Percentiles rank a stretch among this genome's conserved stretches.
Evolutionary conservation across 2,888 invertebrate species (phyloP).

Genomic region (Pandemis heparana): DNA sequence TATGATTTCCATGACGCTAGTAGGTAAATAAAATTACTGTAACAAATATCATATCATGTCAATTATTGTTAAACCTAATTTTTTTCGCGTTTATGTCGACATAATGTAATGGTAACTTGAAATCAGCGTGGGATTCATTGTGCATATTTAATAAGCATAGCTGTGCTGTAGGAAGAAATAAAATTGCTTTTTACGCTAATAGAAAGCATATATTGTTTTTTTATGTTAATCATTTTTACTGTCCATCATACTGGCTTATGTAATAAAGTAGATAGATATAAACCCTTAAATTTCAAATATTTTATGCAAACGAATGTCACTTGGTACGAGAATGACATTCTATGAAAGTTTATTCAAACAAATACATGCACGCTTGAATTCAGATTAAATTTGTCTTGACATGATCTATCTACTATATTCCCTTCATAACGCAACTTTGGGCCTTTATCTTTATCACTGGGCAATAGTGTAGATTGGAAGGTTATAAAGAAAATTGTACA

Average conservation of each 20-base stretch:
- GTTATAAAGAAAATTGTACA: neutral
- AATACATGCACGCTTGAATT: neutral
- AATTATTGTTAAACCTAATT: neutral
- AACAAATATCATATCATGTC: neutral
- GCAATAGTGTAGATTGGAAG: neutral
- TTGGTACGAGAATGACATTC: neutral
- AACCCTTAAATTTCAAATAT: neutral
- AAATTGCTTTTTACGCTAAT: neutral
- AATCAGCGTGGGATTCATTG: constrained; percentile 3
- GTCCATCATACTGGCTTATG: neutral
- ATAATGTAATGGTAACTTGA: neutral
- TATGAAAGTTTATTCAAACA: neutral
- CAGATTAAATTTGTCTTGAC: neutral
- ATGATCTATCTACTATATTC: neutral
- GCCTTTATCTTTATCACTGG: neutral
- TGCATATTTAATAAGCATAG: neutral
- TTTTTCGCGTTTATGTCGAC: neutral
- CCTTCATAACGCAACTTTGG: neutral
- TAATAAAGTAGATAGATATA: no score
- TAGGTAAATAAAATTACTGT: no score
- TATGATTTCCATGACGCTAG: no score
- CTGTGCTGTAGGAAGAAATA: neutral
- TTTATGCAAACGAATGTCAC: neutral
- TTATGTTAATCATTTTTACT: neutral
- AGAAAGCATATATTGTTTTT: neutral